Percentiles rank a stretch among this genome's conserved stretches.
Evolutionary conservation across 2,888 invertebrate species (phyloP).

Genomic region (Charanyca ferruginea): DNA sequence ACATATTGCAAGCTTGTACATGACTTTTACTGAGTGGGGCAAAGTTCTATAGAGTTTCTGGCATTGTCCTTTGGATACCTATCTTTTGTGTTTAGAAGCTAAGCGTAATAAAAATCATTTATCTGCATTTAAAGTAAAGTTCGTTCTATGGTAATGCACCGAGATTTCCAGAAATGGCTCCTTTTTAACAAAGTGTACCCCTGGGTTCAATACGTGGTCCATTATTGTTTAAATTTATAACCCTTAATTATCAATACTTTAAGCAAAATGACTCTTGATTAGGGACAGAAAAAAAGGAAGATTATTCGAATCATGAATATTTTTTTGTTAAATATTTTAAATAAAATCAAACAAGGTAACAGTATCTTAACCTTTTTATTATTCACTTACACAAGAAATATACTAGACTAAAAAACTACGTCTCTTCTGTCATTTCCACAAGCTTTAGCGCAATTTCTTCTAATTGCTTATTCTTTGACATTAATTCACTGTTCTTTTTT

Average conservation of each 20-base stretch:
- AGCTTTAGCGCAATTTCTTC: slow-evolving; percentile 57
- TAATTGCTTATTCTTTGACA: slow-evolving; percentile 52
- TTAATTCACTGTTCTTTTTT: slow-evolving; percentile 52
- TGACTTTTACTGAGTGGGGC: no score
- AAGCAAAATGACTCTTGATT: background rate
- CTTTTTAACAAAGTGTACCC: slow-evolving; percentile 4
- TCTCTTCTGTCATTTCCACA: slow-evolving; percentile 46
- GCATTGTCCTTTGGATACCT: no score
- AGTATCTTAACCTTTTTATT: slow-evolving; percentile 39
- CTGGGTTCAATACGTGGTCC: slow-evolving; percentile 10
- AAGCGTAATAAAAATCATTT: background rate
- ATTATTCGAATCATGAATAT: background rate
- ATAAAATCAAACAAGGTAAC: slow-evolving; percentile 29
- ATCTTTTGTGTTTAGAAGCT: background rate
- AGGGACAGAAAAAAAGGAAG: background rate
- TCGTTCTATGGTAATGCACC: background rate
- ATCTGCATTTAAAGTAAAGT: background rate
- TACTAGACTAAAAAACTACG: slow-evolving; percentile 21
- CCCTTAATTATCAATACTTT: background rate
- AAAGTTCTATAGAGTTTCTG: no score
- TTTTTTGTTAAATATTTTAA: slow-evolving; percentile 9
- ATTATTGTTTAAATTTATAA: background rate
- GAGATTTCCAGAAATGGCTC: background rate
- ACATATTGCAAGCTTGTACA: no score
- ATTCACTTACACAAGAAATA: slow-evolving; percentile 27